Evolutionary conservation across 1,140 invertebrate genomes (phyloP).

Genomic region (Leptoteleia sp.): DNA sequence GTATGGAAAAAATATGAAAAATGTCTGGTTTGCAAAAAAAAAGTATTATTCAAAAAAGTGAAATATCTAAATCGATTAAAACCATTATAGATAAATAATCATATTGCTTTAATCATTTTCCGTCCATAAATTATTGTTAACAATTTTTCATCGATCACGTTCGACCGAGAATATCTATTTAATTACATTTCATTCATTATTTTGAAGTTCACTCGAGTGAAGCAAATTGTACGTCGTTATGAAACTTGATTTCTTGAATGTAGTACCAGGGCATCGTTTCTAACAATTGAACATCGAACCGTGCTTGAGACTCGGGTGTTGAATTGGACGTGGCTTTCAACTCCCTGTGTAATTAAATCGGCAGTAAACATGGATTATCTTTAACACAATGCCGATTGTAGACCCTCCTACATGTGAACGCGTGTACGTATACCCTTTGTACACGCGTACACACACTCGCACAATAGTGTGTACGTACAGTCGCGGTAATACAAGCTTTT

Average conservation of each 20-base stretch:
- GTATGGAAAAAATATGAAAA: too few species aligned
- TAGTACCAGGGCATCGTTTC: slow-evolving; percentile 19
- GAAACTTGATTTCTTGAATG: slow-evolving; percentile 50
- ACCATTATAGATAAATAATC: too few species aligned
- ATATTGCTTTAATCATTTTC: too few species aligned
- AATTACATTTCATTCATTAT: slow-evolving; percentile 13
- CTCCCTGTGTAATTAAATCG: slow-evolving; percentile 61
- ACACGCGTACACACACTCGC: slow-evolving; percentile 17
- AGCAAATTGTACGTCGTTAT: slow-evolving; percentile 33
- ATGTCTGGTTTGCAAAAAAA: too few species aligned
- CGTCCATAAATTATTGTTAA: too few species aligned
- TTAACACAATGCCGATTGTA: slow-evolving; percentile 58
- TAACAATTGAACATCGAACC: slow-evolving; percentile 62
- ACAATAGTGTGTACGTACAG: slow-evolving; percentile 18
- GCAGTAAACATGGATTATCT: slow-evolving; percentile 64
- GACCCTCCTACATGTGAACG: slow-evolving; percentile 32
- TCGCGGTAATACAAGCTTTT: slow-evolving; percentile 43
- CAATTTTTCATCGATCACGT: background rate
- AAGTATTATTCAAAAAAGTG: too few species aligned
- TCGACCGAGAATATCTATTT: background rate
- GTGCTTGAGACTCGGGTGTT: slow-evolving; percentile 53
- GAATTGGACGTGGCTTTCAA: slow-evolving; percentile 61
- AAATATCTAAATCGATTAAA: too few species aligned
- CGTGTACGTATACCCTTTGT: slow-evolving; percentile 29
- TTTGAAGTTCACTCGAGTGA: slow-evolving; percentile 26